A percentile compares a stretch with the other conserved stretches of the same genome.
Evolutionary conservation across 2,113 vertebrate genomes (phyloP).

Genomic region (Brevimyrus niger): DNA sequence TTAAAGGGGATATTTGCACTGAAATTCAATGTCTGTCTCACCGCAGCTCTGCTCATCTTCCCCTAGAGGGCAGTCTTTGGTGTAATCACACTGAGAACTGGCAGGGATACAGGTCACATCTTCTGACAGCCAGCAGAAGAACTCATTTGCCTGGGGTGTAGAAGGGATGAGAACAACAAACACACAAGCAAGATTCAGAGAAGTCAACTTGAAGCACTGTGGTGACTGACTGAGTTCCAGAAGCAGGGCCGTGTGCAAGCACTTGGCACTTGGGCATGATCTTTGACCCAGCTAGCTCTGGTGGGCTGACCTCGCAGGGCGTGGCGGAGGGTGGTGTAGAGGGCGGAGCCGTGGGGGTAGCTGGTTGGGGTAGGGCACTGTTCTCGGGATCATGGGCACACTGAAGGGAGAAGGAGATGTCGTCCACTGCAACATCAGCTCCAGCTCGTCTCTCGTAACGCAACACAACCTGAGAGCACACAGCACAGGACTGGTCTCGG

Average conservation of each 20-base stretch:
- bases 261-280: background rate
- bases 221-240: background rate
- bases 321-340: background rate
- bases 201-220: background rate
- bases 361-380: slow-evolving; percentile 45
- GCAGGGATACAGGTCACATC: slow-evolving; percentile 39
- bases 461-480: slow-evolving; percentile 48
- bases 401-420: slow-evolving; percentile 55
- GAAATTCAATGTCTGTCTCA: slow-evolving; percentile 27
- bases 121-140: slow-evolving; percentile 51
- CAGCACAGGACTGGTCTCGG: background rate
- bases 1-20: background rate
- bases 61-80: slow-evolving; percentile 44
- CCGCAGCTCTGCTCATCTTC: slow-evolving; percentile 50
- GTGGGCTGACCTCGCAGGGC: background rate
- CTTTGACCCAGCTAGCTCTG: background rate
- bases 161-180: slow-evolving; percentile 27
- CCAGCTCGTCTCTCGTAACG: slow-evolving; percentile 35
- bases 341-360: slow-evolving; percentile 9
- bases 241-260: background rate
- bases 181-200: background rate
- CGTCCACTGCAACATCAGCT: slow-evolving; percentile 52
- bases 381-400: slow-evolving; percentile 54
- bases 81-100: slow-evolving; percentile 43
- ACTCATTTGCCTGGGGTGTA: slow-evolving; percentile 45